phyloP scores from a whole-genome alignment of 1,140 invertebrate genomes.

The Sycophila sp. region DNA sequence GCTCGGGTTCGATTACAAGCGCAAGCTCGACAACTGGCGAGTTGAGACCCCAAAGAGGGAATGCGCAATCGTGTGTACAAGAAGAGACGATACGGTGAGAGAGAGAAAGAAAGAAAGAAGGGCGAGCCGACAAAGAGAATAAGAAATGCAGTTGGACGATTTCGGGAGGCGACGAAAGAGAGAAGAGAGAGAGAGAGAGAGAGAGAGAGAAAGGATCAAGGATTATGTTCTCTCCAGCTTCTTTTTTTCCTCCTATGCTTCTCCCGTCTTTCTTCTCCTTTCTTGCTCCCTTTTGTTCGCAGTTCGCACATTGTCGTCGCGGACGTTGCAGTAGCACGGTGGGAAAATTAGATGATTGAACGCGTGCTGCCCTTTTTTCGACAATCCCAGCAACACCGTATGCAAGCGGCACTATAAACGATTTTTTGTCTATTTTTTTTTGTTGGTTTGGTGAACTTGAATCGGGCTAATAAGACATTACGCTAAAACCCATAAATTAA shows the following conservation, averaged over 20 bases:
- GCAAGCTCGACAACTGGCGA: not conserved
- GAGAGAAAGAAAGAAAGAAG: not conserved
- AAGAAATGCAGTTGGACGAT: conserved; percentile 22
- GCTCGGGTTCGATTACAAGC: not conserved
- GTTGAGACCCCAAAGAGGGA: not conserved
- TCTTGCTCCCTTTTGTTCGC: conserved; percentile 12
- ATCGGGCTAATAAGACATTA: too few relatives aligned
- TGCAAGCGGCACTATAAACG: too few relatives aligned
- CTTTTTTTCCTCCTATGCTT: conserved; percentile 18
- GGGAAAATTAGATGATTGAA: conserved; percentile 30
- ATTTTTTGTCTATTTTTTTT: too few relatives aligned
- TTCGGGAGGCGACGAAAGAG: not conserved
- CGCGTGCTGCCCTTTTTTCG: not conserved
- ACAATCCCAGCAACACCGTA: not conserved
- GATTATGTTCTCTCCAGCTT: conserved; percentile 42
- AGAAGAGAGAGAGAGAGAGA: not conserved
- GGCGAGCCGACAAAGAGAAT: conserved; percentile 26
- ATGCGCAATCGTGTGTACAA: not conserved
- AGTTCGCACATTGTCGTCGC: conserved; percentile 2
- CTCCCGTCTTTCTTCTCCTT: not conserved
- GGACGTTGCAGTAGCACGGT: not conserved
- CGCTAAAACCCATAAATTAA: too few relatives aligned
- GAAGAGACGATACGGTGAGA: not conserved
- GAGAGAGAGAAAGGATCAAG: conserved; percentile 8
- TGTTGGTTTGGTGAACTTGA: too few relatives aligned